Evolutionary conservation across 2,797 vertebrate genomes (phyloP).

Genomic region (Cossypha caffra): DNA sequence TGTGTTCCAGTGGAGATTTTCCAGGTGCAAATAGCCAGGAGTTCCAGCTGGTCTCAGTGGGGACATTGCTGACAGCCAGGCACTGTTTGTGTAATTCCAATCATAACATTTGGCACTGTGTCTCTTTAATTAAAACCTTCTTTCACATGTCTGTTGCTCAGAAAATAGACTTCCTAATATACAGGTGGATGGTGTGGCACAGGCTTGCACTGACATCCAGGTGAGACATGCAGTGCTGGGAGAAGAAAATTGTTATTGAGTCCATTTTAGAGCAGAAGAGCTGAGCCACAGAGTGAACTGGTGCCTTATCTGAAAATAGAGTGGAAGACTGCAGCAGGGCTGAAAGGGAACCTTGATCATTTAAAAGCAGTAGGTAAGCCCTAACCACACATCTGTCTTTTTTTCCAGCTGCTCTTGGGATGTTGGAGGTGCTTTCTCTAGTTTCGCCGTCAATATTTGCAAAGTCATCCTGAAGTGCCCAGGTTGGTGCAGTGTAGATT

Average conservation of each 20-base stretch:
- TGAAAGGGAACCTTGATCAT: neutral
- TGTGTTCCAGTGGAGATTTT: neutral
- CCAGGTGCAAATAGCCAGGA: neutral
- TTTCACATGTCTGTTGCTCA: neutral
- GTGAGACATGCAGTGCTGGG: neutral
- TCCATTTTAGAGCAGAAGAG: neutral
- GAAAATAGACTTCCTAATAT: neutral
- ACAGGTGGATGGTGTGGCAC: neutral
- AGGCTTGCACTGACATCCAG: neutral
- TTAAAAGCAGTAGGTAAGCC: neutral
- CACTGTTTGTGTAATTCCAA: accelerated
- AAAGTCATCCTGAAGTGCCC: constrained; percentile 53
- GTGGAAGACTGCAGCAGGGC: neutral
- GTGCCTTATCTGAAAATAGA: neutral
- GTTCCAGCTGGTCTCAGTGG: neutral
- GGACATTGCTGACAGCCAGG: neutral
- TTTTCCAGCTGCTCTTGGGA: neutral
- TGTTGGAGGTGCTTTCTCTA: neutral
- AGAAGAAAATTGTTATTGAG: neutral
- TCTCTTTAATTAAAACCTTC: neutral
- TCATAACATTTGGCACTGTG: neutral
- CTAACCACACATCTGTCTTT: neutral
- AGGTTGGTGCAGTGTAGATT: neutral
- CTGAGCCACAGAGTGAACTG: neutral
- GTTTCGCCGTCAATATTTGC: neutral